Evolutionary conservation across 1,140 invertebrate species (phyloP).

Genomic region (Leptopilina boulardi): DNA sequence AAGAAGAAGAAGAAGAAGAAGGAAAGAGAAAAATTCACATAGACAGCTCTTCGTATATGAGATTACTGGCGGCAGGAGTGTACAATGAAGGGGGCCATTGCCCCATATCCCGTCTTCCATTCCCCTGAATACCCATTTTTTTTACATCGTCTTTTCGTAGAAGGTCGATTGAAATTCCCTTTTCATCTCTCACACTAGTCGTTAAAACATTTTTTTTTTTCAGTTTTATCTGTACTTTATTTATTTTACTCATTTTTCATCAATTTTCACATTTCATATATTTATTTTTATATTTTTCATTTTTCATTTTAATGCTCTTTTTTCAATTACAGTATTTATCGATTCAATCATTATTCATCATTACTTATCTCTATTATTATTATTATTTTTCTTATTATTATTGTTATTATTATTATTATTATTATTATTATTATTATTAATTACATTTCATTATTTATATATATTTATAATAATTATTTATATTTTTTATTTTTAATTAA

Average conservation of each 20-base stretch:
- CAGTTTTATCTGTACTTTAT: neutral
- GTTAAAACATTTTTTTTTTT: constrained; percentile 26
- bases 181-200: constrained; percentile 20
- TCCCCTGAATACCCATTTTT: constrained; percentile 38
- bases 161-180: constrained; percentile 32
- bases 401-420: too few relatives aligned
- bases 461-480: too few relatives aligned
- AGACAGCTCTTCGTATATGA: constrained; percentile 57
- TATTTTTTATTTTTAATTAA: too few relatives aligned
- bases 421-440: too few relatives aligned
- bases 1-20: neutral
- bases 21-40: constrained; percentile 21
- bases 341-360: too few relatives aligned
- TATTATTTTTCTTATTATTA: too few relatives aligned
- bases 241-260: neutral
- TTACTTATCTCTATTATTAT: too few relatives aligned
- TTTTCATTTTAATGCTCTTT: neutral
- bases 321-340: neutral
- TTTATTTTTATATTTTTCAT: neutral
- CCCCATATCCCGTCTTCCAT: constrained; percentile 53
- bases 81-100: constrained; percentile 49
- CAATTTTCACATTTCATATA: neutral
- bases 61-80: constrained; percentile 47
- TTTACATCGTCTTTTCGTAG: constrained; percentile 25
- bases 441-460: too few relatives aligned